A percentile compares a stretch with the other conserved stretches of the same genome.
Evolutionary conservation across 1,140 invertebrate genomes (phyloP).

Genomic region (Panulirus ornatus): DNA sequence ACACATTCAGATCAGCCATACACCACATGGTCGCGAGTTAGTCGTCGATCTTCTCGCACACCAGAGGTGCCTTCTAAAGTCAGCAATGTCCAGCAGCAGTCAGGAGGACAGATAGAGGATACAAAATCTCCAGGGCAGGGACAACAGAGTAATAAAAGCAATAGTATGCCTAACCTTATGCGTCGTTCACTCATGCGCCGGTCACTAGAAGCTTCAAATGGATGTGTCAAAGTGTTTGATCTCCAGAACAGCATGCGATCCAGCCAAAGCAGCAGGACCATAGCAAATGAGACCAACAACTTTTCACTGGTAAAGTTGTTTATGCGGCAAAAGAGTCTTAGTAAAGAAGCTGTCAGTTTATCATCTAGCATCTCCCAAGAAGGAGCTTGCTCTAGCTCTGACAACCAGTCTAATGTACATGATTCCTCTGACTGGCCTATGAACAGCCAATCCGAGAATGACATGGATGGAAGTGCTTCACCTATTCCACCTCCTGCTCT

Average conservation of each 20-base stretch:
- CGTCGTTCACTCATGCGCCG: conserved; percentile 76
- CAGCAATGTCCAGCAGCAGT: conserved; percentile 37
- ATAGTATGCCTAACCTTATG: conserved; percentile 86
- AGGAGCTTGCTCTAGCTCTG: conserved; percentile 74
- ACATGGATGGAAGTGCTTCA: conserved; percentile 75
- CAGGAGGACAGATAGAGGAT: conserved; percentile 34
- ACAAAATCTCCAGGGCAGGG: conserved; percentile 58
- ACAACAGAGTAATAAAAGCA: conserved; percentile 81
- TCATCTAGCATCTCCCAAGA: conserved; percentile 76
- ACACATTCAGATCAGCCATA: conserved; percentile 75
- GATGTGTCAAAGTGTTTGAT: conserved; percentile 84
- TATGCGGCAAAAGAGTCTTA: conserved; percentile 92
- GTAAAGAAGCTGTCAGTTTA: conserved; percentile 83
- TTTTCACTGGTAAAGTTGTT: conserved; percentile 92
- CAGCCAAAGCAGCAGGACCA: conserved; percentile 71
- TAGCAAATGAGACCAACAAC: conserved; percentile 77
- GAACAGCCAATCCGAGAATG: conserved; percentile 76
- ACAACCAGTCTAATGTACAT: conserved; percentile 75
- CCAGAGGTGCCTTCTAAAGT: conserved; percentile 74
- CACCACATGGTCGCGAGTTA: conserved; percentile 75
- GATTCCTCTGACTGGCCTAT: conserved; percentile 76
- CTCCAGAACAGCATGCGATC: conserved; percentile 80
- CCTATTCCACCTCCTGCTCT: conserved; percentile 67
- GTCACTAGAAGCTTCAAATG: conserved; percentile 75
- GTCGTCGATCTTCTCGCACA: conserved; percentile 73